Evolutionary conservation across 1,140 invertebrate genomes (phyloP).

Genomic region (Drosophila mauritiana): DNA sequence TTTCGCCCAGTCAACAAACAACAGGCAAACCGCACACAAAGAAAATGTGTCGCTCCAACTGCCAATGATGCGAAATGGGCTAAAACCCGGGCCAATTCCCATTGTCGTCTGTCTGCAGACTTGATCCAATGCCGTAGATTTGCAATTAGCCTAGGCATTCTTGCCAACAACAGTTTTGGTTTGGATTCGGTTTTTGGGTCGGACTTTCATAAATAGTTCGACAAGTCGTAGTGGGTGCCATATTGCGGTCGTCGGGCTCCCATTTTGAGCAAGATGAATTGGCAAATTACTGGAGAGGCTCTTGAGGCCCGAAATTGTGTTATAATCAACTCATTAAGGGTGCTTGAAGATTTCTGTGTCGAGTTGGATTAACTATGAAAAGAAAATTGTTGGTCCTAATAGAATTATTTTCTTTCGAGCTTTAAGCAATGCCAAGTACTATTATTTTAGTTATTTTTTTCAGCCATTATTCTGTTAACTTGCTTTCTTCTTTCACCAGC

Average conservation of each 20-base stretch:
- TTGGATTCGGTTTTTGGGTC: constrained; percentile 11
- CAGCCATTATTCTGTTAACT: not conserved
- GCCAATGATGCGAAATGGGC: constrained; percentile 35
- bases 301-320: constrained; percentile 45
- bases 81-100: constrained; percentile 27
- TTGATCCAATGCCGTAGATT: constrained; percentile 47
- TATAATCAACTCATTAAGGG: constrained; percentile 45
- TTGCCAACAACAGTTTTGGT: constrained; percentile 29
- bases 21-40: constrained; percentile 36
- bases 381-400: not conserved
- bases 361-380: constrained; percentile 11
- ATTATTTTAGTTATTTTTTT: not conserved
- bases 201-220: constrained; percentile 68
- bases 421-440: no score
- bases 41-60: constrained; percentile 29
- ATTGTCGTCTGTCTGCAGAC: constrained; percentile 41
- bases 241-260: constrained; percentile 55
- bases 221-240: constrained; percentile 57
- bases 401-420: no score
- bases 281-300: constrained; percentile 60
- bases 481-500: constrained; percentile 12
- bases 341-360: constrained; percentile 8
- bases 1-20: constrained; percentile 50
- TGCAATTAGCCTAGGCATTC: constrained; percentile 66
- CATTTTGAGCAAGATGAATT: constrained; percentile 69